Evolutionary conservation across 2,888 invertebrate genomes (phyloP).

Genomic region (Punctoribates punctum): DNA sequence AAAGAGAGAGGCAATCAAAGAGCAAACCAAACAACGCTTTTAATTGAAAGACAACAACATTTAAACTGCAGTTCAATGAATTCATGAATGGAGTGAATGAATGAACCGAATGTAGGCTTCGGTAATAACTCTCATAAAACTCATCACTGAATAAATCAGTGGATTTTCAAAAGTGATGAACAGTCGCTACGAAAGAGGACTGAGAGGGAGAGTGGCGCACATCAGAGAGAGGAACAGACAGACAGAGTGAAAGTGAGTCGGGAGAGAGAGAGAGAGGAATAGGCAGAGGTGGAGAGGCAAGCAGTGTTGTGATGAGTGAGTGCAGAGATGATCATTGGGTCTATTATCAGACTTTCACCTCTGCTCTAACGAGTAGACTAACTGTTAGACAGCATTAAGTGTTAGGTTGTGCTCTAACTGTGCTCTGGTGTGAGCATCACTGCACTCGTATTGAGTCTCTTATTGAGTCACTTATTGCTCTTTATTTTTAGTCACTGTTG

Average conservation of each 20-base stretch:
- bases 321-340: slow-evolving; percentile 7
- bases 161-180: background rate
- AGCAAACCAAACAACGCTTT: slow-evolving; percentile 9
- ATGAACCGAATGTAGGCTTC: background rate
- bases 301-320: slow-evolving; percentile 5
- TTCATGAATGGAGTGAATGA: background rate
- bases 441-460: background rate
- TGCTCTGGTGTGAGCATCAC: background rate
- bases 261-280: background rate
- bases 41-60: slow-evolving; percentile 13
- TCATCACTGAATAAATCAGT: too few relatives aligned
- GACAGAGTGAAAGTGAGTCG: background rate
- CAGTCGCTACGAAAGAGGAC: background rate
- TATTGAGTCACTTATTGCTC: slow-evolving; percentile 8
- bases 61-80: too few relatives aligned
- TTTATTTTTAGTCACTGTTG: slow-evolving; percentile 11
- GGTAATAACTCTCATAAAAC: too few relatives aligned
- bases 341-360: slow-evolving; percentile 31
- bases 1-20: background rate
- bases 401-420: background rate
- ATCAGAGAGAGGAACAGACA: background rate
- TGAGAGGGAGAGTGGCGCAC: background rate
- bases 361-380: background rate
- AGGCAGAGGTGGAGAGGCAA: background rate
- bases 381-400: slow-evolving; percentile 2